Evolutionary conservation across 64 coral and sea anemone species (phyloP), one percentile per base, ranked within the genome.

Genomic region (Acropora tenuis): DNA sequence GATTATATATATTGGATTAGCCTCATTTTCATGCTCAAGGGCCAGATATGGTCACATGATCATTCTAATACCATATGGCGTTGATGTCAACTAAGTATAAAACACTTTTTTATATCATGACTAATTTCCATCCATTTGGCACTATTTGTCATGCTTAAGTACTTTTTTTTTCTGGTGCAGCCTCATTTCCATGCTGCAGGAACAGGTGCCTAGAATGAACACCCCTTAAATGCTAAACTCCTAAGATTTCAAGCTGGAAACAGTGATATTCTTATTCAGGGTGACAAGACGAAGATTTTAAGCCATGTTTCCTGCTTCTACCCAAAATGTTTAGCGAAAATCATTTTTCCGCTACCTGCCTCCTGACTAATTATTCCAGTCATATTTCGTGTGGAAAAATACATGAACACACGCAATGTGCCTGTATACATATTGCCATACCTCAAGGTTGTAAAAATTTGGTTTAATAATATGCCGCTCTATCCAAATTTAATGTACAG

Each of bases 221-320:
- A 63, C 59, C 89, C 60, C 89, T 84, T 74, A 84, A 83, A 45
- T 8, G 47, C 43, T 46, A 17, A 84, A 74, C 41, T 59, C 16
- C 67, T 66, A 47, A 83, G 69, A 91, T 91, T 91, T 91, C 78
- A 47, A 91, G 79, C 18, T 91, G 89, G 89, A 81, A 83, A 91
- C 89, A 75, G 79, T 67, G 58, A 83, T 50, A 91, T 60, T 83
- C 79, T 91, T 84, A 82, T 83, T 91, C 66, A 91, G 79, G 44
- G 79, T 43, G 44, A 16, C 18, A 76, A 91, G 17, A 91, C 61
- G 47, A 75, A 91, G 61, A 84, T 91, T 91, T 75, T 61, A 82
- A 84, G 65, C 78, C 48, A 49, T 73, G 87, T 90, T 82, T 80
- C 78, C 76, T 81, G 30, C 87, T 77, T 88, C 87, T 89, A 89